phyloP scores from a whole-genome alignment of 2,113 vertebrate species.

The Aplodontia rufa region DNA sequence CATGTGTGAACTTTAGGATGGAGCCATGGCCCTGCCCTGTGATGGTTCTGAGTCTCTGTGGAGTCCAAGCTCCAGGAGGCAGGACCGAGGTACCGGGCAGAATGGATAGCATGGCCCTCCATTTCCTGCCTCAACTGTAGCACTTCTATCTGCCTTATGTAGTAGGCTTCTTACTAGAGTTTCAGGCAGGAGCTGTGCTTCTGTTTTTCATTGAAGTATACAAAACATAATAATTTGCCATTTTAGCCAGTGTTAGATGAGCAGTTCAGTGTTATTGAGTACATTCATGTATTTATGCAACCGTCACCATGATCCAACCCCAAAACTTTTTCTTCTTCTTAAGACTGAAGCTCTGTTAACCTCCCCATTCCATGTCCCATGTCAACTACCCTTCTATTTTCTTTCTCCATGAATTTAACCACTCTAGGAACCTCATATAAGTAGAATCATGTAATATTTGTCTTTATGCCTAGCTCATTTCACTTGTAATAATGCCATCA shows the following conservation, averaged over 20 bases:
- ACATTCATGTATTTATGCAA: background rate
- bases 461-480: background rate
- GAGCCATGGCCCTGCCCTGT: background rate
- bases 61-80: background rate
- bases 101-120: fast-evolving
- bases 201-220: background rate
- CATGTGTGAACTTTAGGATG: background rate
- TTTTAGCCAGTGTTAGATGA: background rate
- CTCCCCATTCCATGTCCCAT: background rate
- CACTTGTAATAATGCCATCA: background rate
- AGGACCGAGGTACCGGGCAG: no score
- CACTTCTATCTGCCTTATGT: fast-evolving
- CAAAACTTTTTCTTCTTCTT: background rate
- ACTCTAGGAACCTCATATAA: background rate
- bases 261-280: background rate
- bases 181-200: background rate
- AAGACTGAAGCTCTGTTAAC: background rate
- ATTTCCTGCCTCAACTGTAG: background rate
- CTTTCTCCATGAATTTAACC: background rate
- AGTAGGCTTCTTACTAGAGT: background rate
- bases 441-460: background rate
- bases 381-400: background rate
- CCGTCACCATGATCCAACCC: background rate
- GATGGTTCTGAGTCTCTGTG: background rate
- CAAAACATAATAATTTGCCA: background rate